Conservation (phyloP, 2,797 vertebrate genomes). For the Crax fasciolata region DNA sequence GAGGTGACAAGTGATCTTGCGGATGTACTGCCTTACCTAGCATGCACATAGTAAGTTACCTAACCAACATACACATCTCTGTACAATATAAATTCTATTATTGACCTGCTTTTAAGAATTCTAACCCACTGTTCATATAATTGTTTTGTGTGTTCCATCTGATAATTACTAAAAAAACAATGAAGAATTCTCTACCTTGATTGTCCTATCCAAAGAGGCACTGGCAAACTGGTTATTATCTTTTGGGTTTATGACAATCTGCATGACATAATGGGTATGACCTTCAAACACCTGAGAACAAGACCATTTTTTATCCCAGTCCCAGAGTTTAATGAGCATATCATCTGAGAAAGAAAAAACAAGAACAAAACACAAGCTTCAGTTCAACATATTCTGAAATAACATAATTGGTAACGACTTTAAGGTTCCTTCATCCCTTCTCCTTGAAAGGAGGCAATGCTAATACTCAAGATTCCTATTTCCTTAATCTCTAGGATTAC, state of each 20-base stretch:
- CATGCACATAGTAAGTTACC: background rate
- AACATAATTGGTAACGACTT: background rate
- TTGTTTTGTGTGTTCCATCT: background rate
- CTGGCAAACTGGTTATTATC: conserved; percentile 99
- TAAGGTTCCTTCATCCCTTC: background rate
- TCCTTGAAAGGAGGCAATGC: background rate
- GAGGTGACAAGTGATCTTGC: background rate
- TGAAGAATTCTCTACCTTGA: conserved; percentile 87
- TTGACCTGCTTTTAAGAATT: background rate
- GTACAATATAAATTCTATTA: background rate
- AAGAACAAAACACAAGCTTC: background rate
- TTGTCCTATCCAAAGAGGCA: conserved; percentile 95
- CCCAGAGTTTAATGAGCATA: conserved; percentile 99
- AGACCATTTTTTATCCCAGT: conserved; percentile 99
- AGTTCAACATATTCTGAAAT: background rate
- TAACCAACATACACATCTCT: background rate
- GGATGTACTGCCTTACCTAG: background rate
- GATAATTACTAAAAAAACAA: background rate
- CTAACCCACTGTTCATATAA: background rate
- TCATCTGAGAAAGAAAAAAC: conserved; percentile 87
- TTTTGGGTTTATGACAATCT: conserved; percentile 99
- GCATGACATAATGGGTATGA: conserved; percentile 99
- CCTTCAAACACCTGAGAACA: conserved; percentile 99
- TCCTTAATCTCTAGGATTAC: background rate
- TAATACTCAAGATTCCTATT: background rate